Evolutionary conservation across 2,797 vertebrate genomes (phyloP).

Genomic region (Eulemur coronatus): DNA sequence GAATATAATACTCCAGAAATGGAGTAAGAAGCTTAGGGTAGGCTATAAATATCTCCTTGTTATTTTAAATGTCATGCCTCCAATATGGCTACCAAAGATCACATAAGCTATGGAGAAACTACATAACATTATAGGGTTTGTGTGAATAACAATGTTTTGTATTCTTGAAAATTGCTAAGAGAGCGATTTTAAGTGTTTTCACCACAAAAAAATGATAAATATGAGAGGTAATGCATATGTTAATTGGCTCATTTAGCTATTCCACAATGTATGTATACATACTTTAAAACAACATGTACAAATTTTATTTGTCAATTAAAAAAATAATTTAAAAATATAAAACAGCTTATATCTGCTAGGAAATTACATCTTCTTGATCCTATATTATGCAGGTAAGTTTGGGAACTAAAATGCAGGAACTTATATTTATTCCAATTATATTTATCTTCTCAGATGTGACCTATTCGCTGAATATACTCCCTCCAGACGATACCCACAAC

Average conservation of each 20-base stretch:
- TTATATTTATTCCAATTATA: background rate
- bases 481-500: background rate
- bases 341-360: background rate
- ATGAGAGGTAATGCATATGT: background rate
- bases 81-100: background rate
- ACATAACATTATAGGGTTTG: background rate
- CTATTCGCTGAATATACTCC: background rate
- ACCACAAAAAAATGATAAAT: background rate
- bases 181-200: background rate
- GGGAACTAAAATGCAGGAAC: background rate
- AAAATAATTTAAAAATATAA: background rate
- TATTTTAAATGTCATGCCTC: background rate
- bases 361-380: background rate
- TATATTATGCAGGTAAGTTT: background rate
- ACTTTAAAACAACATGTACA: background rate
- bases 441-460: background rate
- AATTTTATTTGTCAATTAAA: background rate
- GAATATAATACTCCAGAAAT: background rate
- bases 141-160: background rate
- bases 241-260: background rate
- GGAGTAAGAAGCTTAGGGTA: background rate
- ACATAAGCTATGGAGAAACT: background rate
- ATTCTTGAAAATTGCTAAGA: background rate
- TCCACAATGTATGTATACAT: background rate
- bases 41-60: background rate